These are phyloP conservation scores for Cynopterus brachyotis DNA, from an alignment of 2,113 vertebrate genomes.

Conservation along the genomic window DNA sequence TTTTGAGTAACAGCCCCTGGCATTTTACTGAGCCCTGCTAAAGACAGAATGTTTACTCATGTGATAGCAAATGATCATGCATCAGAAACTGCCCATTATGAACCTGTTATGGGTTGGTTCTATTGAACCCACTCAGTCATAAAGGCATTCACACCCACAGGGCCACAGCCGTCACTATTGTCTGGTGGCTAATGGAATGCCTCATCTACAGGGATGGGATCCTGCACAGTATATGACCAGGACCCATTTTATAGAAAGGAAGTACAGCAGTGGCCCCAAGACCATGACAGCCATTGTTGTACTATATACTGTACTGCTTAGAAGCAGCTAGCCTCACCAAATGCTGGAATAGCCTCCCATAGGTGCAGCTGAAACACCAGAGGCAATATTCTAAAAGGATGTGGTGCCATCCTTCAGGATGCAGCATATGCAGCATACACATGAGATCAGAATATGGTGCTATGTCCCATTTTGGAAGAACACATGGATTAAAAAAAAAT, in stretches of 20 bases:
- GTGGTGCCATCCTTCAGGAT: background rate
- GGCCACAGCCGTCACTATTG: background rate
- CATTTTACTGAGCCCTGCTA: background rate
- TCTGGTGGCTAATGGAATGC: background rate
- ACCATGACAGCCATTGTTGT: background rate
- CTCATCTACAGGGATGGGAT: background rate
- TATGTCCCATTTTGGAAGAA: background rate
- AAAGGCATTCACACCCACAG: background rate
- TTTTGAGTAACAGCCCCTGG: background rate
- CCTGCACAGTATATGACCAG: background rate
- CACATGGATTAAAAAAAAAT: background rate
- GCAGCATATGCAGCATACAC: background rate
- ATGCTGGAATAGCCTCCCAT: background rate
- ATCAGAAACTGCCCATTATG: background rate
- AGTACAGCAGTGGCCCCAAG: background rate
- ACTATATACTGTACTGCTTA: background rate
- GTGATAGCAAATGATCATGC: background rate
- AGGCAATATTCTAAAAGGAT: background rate
- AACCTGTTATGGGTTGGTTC: background rate
- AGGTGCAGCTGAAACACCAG: background rate
- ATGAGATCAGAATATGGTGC: background rate
- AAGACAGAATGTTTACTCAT: background rate
- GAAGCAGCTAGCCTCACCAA: background rate
- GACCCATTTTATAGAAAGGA: background rate
- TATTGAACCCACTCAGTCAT: background rate